phyloP scores from a whole-genome alignment of 2,888 invertebrate genomes.

The Tetrapedia diversipes region DNA sequence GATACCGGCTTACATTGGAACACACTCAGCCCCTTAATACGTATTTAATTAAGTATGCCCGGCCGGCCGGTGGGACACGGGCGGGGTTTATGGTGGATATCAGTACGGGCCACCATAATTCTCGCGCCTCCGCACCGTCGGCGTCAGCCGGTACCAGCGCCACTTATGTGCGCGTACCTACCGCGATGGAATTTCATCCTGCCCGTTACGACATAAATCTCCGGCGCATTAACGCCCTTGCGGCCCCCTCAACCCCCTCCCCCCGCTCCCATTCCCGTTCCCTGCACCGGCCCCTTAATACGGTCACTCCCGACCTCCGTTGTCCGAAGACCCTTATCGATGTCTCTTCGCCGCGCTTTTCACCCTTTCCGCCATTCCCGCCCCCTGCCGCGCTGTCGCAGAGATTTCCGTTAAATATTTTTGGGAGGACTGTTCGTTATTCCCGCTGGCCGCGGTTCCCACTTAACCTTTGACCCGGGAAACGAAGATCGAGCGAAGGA shows the following conservation, averaged over 20 bases:
- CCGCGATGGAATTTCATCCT: conserved; percentile 80
- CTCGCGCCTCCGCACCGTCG: conserved; percentile 70
- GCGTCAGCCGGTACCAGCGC: conserved; percentile 58
- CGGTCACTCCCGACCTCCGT: conserved; percentile 56
- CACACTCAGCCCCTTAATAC: conserved; percentile 81
- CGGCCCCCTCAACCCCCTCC: conserved; percentile 49
- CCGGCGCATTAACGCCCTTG: conserved; percentile 77
- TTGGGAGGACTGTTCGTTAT: conserved; percentile 20
- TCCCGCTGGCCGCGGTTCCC: conserved; percentile 9
- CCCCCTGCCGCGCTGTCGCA: no score
- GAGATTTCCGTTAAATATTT: conserved; percentile 22
- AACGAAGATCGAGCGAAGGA: conserved; percentile 21
- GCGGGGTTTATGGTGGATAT: conserved; percentile 75
- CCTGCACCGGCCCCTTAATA: conserved; percentile 64
- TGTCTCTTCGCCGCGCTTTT: conserved; percentile 6
- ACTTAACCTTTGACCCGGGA: conserved; percentile 49
- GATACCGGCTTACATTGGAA: conserved; percentile 77
- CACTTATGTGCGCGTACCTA: conserved; percentile 69
- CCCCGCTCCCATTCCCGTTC: background rate
- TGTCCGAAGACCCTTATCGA: conserved; percentile 26
- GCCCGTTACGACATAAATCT: conserved; percentile 79
- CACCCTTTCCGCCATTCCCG: background rate
- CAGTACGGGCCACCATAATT: conserved; percentile 74
- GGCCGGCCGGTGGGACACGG: conserved; percentile 63
- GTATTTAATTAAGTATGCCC: conserved; percentile 80